phyloP scores from a whole-genome alignment of 1,140 invertebrate genomes.

The Hylyphantes graminicola region DNA sequence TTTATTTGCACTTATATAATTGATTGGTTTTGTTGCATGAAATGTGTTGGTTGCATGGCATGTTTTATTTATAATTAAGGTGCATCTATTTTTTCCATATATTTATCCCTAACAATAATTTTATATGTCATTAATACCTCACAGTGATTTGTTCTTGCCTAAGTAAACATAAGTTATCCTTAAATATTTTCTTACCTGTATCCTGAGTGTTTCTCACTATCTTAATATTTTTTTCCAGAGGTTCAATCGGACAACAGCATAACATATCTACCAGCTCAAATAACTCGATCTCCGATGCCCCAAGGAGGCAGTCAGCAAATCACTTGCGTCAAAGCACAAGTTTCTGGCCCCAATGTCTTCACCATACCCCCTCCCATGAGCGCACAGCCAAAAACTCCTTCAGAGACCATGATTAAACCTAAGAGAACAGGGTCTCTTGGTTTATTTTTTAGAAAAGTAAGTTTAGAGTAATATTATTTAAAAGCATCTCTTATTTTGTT shows the following conservation, averaged over 20 bases:
- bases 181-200: no score
- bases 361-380: neutral
- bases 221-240: constrained; percentile 6
- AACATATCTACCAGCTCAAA: constrained; percentile 52
- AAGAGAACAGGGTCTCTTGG: constrained; percentile 76
- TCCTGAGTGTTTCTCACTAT: no score
- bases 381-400: constrained; percentile 30
- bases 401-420: constrained; percentile 68
- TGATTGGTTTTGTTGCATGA: no score
- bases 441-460: constrained; percentile 82
- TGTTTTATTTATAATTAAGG: no score
- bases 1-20: no score
- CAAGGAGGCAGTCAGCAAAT: constrained; percentile 35
- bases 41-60: no score
- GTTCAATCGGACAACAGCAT: constrained; percentile 46
- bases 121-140: no score
- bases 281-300: constrained; percentile 28
- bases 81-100: no score
- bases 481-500: no score
- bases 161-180: no score
- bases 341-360: neutral
- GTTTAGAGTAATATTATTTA: neutral
- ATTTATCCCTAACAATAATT: no score
- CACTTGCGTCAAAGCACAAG: constrained; percentile 21
- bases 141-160: no score